Evolutionary conservation across 1,140 invertebrate genomes (phyloP).

Genomic region (Lutraria rhynchaena): DNA sequence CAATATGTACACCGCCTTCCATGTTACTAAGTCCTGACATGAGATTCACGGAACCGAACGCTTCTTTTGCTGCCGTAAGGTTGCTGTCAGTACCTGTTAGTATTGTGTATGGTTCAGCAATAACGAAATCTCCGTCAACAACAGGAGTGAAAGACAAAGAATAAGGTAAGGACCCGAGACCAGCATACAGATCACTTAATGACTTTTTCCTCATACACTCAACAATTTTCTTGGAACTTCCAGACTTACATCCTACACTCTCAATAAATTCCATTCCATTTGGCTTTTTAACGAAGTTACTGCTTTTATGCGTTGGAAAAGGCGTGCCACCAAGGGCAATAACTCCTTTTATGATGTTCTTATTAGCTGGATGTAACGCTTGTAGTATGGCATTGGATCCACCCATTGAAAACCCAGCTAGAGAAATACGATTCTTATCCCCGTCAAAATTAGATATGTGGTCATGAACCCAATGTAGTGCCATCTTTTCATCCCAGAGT

Average conservation of each 20-base stretch:
- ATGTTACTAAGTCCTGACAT: constrained; percentile 35
- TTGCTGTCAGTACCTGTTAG: background rate
- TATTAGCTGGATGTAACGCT: constrained; percentile 32
- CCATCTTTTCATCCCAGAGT: constrained; percentile 51
- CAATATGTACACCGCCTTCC: constrained; percentile 33
- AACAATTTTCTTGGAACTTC: background rate
- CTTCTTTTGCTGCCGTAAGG: background rate
- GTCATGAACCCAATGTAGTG: constrained; percentile 47
- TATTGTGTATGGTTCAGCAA: constrained; percentile 3
- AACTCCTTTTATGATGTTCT: constrained; percentile 13
- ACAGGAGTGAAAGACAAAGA: constrained; percentile 34
- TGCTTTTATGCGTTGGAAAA: background rate
- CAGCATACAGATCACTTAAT: constrained; percentile 12
- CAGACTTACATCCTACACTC: constrained; percentile 1
- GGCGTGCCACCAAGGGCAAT: constrained; percentile 41
- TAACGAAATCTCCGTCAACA: constrained; percentile 19
- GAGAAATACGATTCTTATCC: constrained; percentile 14
- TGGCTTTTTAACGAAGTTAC: background rate
- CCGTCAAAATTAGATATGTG: constrained; percentile 40
- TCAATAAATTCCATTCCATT: constrained; percentile 6
- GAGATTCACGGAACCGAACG: constrained; percentile 24
- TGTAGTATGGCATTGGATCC: constrained; percentile 40
- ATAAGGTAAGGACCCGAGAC: background rate
- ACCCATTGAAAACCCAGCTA: constrained; percentile 36
- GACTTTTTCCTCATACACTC: constrained; percentile 17